Evolutionary conservation across 1,140 invertebrate species (phyloP).

Genomic region (Aphaenogaster rudis): DNA sequence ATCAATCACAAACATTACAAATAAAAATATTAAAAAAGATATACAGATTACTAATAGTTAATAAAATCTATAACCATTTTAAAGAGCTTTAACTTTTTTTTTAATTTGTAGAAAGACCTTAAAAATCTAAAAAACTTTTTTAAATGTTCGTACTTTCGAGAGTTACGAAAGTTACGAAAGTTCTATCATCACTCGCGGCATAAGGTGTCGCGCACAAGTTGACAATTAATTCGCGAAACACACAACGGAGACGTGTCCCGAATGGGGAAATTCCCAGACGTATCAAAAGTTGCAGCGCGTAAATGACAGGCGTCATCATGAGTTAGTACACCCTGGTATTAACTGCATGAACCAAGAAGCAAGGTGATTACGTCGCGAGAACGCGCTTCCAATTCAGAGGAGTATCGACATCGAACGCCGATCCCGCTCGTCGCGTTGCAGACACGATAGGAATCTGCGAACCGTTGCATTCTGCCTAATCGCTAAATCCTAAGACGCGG

Average conservation of each 20-base stretch:
- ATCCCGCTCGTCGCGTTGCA: slow-evolving; percentile 17
- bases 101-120: not conserved
- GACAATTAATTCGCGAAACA: slow-evolving; percentile 38
- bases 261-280: slow-evolving; percentile 41
- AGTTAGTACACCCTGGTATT: slow-evolving; percentile 14
- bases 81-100: not conserved
- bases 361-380: not conserved
- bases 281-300: slow-evolving; percentile 44
- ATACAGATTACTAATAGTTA: not conserved
- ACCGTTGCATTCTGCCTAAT: slow-evolving; percentile 75
- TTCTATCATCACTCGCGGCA: not conserved
- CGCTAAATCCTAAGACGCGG: slow-evolving; percentile 62
- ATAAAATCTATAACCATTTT: not conserved
- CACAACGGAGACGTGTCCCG: slow-evolving; percentile 28
- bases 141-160: not conserved
- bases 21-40: not conserved
- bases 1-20: not conserved
- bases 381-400: not conserved
- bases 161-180: not conserved
- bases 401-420: slow-evolving; percentile 64
- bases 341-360: not conserved
- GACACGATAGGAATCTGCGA: slow-evolving; percentile 69
- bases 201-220: slow-evolving; percentile 13
- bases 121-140: not conserved
- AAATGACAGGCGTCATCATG: slow-evolving; percentile 38